phyloP scores from a whole-genome alignment of 2,797 vertebrate genomes.

The Mastacembelus armatus region DNA sequence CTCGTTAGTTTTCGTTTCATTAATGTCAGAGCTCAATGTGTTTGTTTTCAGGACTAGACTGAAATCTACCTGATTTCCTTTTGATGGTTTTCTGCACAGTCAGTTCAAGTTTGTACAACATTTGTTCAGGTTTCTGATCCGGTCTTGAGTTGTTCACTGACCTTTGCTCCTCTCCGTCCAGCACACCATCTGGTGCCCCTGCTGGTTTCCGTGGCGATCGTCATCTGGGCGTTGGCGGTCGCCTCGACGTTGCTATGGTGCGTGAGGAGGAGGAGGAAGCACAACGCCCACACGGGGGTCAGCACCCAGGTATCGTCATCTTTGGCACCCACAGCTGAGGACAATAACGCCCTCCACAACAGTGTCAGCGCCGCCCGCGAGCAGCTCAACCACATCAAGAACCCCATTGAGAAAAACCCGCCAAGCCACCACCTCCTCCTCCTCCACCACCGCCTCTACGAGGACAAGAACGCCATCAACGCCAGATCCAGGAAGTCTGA shows the following conservation, averaged over 20 bases:
- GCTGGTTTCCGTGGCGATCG: conserved; percentile 88
- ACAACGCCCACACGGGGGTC: conserved; percentile 76
- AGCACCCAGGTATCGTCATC: conserved; percentile 27
- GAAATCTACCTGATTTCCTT: no score
- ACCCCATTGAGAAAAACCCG: conserved; percentile 90
- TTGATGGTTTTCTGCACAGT: no score
- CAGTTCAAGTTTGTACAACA: no score
- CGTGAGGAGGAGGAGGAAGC: conserved; percentile 87
- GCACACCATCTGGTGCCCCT: conserved; percentile 88
- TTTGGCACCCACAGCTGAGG: conserved; percentile 62
- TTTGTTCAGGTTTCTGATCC: no score
- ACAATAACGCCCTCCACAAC: conserved; percentile 85
- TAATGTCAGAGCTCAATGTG: no score
- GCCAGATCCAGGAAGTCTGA: conserved; percentile 90
- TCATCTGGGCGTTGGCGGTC: conserved; percentile 88
- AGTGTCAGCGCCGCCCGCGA: conserved; percentile 84
- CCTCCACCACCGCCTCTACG: conserved; percentile 80
- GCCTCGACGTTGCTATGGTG: conserved; percentile 88
- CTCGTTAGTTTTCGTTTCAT: no score
- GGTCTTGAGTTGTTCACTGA: neutral
- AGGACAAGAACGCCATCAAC: conserved; percentile 90
- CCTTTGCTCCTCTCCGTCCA: conserved; percentile 16
- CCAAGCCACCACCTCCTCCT: conserved; percentile 62
- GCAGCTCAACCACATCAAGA: conserved; percentile 94
- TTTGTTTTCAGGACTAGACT: no score